phyloP scores from a whole-genome alignment of 2,113 vertebrate genomes.

The Nesospiza acunhae region DNA sequence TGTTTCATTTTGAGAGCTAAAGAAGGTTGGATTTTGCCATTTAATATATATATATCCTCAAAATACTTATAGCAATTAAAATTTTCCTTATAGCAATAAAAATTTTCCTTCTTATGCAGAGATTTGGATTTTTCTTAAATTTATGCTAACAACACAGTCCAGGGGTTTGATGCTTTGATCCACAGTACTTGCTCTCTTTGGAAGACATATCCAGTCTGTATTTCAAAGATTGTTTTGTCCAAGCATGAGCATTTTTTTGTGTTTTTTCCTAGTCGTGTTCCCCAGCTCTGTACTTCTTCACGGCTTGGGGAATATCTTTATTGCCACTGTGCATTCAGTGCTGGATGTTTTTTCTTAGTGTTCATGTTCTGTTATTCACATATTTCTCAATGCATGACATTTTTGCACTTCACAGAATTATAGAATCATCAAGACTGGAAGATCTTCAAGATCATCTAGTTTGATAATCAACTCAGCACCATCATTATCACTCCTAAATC shows the following conservation, averaged over 20 bases:
- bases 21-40: not conserved
- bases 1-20: not conserved
- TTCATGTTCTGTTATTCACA: not conserved
- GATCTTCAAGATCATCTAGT: not conserved
- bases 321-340: not conserved
- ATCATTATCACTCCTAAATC: not conserved
- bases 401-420: not conserved
- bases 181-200: not conserved
- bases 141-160: not conserved
- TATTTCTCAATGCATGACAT: not conserved
- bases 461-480: not conserved
- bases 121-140: not conserved
- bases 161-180: not conserved
- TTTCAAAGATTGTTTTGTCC: not conserved
- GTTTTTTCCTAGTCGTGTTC: not conserved
- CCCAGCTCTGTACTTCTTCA: not conserved
- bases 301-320: not conserved
- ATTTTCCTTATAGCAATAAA: not conserved
- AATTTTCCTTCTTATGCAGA: not conserved
- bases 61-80: not conserved
- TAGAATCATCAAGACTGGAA: not conserved
- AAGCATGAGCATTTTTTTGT: not conserved
- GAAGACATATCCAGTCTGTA: not conserved
- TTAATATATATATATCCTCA: not conserved
- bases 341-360: not conserved